A percentile compares a stretch with the other conserved stretches of the same genome.
Evolutionary conservation across 1,140 invertebrate genomes (phyloP).

Genomic region (Cryptotermes secundus): DNA sequence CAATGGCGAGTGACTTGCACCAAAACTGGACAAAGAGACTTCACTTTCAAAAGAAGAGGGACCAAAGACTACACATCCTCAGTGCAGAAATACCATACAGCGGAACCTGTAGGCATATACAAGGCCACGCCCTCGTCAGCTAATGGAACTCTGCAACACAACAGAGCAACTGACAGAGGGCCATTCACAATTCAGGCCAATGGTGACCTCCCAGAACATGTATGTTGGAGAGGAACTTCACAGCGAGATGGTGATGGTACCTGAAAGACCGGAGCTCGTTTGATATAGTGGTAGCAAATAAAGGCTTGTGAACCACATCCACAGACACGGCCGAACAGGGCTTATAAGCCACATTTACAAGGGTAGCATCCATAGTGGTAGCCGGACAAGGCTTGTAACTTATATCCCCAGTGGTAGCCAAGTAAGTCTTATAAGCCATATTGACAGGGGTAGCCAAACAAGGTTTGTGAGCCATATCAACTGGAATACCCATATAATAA

Average conservation of each 20-base stretch:
- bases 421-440: too few species aligned
- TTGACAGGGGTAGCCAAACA: too few species aligned
- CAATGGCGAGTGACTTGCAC: slow-evolving; percentile 37
- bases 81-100: slow-evolving; percentile 40
- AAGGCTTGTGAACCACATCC: too few species aligned
- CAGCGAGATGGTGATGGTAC: not conserved
- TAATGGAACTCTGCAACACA: not conserved
- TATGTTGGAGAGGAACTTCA: slow-evolving; percentile 26
- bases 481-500: too few species aligned
- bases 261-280: not conserved
- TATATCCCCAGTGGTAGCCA: too few species aligned
- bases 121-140: not conserved
- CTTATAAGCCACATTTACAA: too few species aligned
- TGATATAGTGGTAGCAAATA: too few species aligned
- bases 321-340: too few species aligned
- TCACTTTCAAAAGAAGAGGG: slow-evolving; percentile 57
- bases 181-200: slow-evolving; percentile 24
- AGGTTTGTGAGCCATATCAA: too few species aligned
- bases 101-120: not conserved
- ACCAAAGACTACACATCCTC: slow-evolving; percentile 61
- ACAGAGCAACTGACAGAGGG: not conserved
- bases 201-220: slow-evolving; percentile 18
- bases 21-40: slow-evolving; percentile 54
- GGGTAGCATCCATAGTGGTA: too few species aligned
- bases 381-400: too few species aligned